Base-by-base conservation (phyloP, 2,797 vertebrate genomes). In the Lacerta bilineata region DNA sequence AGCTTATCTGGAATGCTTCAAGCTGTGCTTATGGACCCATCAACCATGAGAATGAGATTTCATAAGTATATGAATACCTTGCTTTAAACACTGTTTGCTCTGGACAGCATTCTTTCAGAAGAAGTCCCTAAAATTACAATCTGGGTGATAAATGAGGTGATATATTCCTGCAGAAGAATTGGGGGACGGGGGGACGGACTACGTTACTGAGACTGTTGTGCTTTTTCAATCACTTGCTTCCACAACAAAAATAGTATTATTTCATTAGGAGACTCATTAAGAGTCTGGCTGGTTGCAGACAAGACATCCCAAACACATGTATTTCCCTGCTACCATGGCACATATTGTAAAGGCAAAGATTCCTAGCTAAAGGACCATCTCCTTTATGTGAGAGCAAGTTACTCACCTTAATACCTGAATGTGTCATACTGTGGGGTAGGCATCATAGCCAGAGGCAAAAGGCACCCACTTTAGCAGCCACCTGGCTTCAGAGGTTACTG, bases 1-100 rank as follows among this genome's bases (percentile, higher is more conserved):
- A 17, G 74, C 90, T 93, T 92, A 90, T 92, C 91, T 80, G 89
- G 93, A 95, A 93, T 78, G 1, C 86, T 92, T 90, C 72, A 89
- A 85, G 88, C 88, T 92, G 66, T 80, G 89, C 87, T 90, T 77
- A 90, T 5, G 80, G 81, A 68, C 71, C 82, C 89, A 78, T 87
- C 85, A 91, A 93, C 87, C 91, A 90, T 74, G 59, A 0, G 1
- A 86, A 92, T 7, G 33, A 46, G 90, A 80, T 46, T 92, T 86
- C 75, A 61, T 68, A 84, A 88, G 39, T 77, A 74, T 76, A 64
- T 46, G 78, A 74, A 59, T 18, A 8, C 81, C 88, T 55, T 89
- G 39, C 87, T 93, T 33, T 61, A 86, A 55, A 84, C 46, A 91
- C 79, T 36, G 66, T 80, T 55, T 36, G 61, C 68, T 64, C 1